Conservation (phyloP, 2,888 invertebrate genomes). For the Meiosimyza platycephala region DNA sequence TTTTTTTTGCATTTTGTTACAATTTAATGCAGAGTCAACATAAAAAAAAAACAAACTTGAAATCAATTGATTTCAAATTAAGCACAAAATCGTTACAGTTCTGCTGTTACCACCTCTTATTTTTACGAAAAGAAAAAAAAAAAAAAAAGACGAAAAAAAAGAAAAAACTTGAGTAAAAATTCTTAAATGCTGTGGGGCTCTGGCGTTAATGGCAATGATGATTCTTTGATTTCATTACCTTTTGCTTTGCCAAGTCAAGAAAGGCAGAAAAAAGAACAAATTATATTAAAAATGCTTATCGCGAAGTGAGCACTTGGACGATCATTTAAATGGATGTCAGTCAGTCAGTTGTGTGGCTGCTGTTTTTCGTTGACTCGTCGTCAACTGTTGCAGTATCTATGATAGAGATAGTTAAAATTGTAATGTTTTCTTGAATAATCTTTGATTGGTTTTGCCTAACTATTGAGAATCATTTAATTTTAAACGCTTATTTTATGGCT, state of each 20-base stretch:
- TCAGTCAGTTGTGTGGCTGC: conserved; percentile 37
- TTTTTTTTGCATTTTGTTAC: conserved; percentile 37
- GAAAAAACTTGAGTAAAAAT: not conserved
- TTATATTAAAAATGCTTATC: not conserved
- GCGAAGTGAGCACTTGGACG: not conserved
- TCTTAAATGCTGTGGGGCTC: too few species aligned
- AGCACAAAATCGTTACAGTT: conserved; percentile 47
- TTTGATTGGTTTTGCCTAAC: conserved; percentile 34
- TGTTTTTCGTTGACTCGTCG: conserved; percentile 27
- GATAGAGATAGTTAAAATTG: not conserved
- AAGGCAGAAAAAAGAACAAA: not conserved
- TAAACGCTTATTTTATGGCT: conserved; percentile 35
- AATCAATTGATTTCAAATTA: conserved; percentile 59
- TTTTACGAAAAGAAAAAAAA: not conserved
- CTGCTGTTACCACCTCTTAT: not conserved
- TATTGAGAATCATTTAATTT: conserved; percentile 6
- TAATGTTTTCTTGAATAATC: not conserved
- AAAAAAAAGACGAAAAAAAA: not conserved
- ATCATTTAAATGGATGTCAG: not conserved
- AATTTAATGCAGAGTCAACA: not conserved
- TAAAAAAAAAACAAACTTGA: conserved; percentile 43
- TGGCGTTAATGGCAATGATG: conserved; percentile 49
- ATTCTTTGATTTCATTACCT: conserved; percentile 53
- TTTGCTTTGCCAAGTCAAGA: conserved; percentile 40
- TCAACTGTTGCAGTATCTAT: too few species aligned